Base-by-base conservation (phyloP, 1,140 invertebrate species). In the Orussus abietinus region DNA sequence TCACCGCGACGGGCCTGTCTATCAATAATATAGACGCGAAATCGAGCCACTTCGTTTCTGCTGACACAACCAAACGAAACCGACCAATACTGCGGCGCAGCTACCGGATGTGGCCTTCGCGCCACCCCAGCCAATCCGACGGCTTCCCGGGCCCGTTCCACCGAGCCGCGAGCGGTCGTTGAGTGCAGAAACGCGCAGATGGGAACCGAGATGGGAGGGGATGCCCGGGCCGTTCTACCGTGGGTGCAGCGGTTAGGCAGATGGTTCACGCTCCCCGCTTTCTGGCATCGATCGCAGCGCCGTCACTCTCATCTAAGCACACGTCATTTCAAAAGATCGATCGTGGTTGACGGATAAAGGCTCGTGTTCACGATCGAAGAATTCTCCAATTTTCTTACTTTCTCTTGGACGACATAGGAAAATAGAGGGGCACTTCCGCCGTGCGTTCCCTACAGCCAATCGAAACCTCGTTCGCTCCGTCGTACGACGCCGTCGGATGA, bases 31-130 rank as follows among this genome's bases (percentile, higher is more conserved):
- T 51, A 51, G 49, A 51, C 44, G 47, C n/a, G 55, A 53, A 45
- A 45, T 44, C 45, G 53, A 47, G 43, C 53, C 51, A 56, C 55
- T 62, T 58, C 53, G 50, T n/a, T n/a, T n/a, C 42, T 49, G 26
- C 38, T 43, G 36, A 29, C 38, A 35, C 18, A 29, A 32, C 20
- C 38, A 19, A 18, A 7, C 17, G 45, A n/a, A 26, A 58, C 52
- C 54, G 58, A 59, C 58, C 58, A 61, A 63, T 63, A 58, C 57
- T 58, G 52, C 51, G 38, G 45, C 56, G 37, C 40, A 47, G 42
- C 44, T 40, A 48, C 62, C 59, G 60, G 60, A 63, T 63, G 57
- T 60, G 42, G 49, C 48, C 46, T 54, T 59, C 47, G 50, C 42
- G 52, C 38, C 55, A 59, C 53, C 49, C 43, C 22, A 28, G 11